Conservation (phyloP, 1,140 invertebrate genomes). For the Cherax quadricarinatus region DNA sequence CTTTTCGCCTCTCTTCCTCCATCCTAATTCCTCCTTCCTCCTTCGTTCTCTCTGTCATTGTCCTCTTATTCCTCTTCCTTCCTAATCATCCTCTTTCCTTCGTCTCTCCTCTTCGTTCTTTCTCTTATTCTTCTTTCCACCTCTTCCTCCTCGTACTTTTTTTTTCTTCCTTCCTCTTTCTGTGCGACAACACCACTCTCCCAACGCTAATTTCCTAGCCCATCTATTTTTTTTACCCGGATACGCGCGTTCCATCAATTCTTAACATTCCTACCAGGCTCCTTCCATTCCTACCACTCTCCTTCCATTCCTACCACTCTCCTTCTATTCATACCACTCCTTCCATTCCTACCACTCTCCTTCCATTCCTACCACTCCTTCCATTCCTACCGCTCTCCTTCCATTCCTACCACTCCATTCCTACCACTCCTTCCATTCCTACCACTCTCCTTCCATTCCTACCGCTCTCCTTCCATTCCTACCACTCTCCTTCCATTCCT, state of each 20-base stretch:
- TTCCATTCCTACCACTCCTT: not conserved
- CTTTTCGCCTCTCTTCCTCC: no score
- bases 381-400: not conserved
- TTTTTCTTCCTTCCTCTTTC: not conserved
- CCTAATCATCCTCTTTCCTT: no score
- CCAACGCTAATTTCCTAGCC: not conserved
- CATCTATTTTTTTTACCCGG: no score
- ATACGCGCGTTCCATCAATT: no score
- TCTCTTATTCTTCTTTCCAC: no score
- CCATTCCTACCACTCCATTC: not conserved
- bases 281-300: not conserved
- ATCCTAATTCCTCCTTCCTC: no score
- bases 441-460: not conserved
- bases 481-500: not conserved
- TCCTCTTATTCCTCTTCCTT: no score
- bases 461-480: not conserved
- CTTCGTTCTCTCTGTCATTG: no score
- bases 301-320: no score
- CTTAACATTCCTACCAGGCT: not conserved
- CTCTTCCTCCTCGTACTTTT: not conserved
- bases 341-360: not conserved
- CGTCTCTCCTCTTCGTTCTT: no score
- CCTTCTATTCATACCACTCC: not conserved
- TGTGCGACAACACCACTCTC: not conserved
- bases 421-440: not conserved